Base-by-base conservation (phyloP, 2,113 vertebrate species). In the Gymnarchus niloticus region DNA sequence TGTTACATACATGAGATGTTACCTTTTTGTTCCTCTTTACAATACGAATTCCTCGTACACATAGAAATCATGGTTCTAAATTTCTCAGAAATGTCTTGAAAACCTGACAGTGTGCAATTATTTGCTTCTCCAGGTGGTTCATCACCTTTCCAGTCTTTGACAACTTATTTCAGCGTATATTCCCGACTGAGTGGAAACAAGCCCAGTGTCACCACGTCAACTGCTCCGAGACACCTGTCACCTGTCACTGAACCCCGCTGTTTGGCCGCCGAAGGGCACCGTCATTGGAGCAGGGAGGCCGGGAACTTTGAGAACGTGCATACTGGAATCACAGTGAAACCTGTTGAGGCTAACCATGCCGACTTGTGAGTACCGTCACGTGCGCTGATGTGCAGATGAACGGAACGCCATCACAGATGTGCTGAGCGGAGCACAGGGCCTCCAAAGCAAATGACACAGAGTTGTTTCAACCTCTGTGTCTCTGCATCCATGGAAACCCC, bases 401-500 rank as follows among this genome's bases (percentile, higher is more conserved):
- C 81, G 8, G 25, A 25, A 83, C 56, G 81, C n/a, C 81, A 83
- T 28, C 33, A 41, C 25, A 28, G 33, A 76, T 69, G 83, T 65
- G 25, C 25, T 41, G 21, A 56, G 69, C 49, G 51, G 23, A 84
- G 19, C 37, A 61, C 8, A 28, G 56, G 25, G 57, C 6, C 23
- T 73, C 28, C 19, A 81, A 65, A 82, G 61, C 56, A 56, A 69
- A 76, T 73, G 56, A 65, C 73, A 25, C 61, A 46, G 41, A n/a
- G 3, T 23, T 56, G n/a, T 9, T 41, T 33, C 48, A 37, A 57
- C 37, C 76, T 23, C 1, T 44, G 44, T 52, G 21, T 33, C 76
- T 73, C 6, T 37, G 87, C 81, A 76, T 83, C 65, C 77, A 84
- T 77, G 61, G 56, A 21, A 57, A 44, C 85, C 73, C 41, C 10